Percentiles rank a stretch among this genome's conserved stretches.
phyloP scores from a whole-genome alignment of 2,797 vertebrate species.

The Rhinogobio ventralis region DNA sequence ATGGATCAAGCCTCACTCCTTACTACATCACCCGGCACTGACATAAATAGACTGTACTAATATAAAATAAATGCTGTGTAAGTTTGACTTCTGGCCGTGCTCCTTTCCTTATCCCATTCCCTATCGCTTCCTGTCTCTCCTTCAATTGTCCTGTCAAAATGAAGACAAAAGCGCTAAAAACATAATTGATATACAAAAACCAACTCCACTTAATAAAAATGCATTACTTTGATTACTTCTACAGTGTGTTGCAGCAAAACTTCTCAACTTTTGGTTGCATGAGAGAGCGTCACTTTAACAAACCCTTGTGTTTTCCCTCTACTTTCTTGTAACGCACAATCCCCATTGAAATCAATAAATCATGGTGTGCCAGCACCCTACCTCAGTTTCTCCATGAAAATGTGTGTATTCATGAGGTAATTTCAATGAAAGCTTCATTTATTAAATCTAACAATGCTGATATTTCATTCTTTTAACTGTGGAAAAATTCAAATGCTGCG shows the following conservation, averaged over 20 bases:
- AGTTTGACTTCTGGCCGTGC: not conserved
- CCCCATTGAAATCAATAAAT: not conserved
- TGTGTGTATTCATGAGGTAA: not conserved
- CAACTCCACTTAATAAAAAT: not conserved
- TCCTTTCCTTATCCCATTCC: not conserved
- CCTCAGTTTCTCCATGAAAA: not conserved
- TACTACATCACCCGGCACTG: not conserved
- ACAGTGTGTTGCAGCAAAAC: not conserved
- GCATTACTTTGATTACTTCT: not conserved
- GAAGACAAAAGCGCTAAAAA: not conserved
- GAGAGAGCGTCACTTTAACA: not conserved
- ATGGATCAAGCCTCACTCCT: not conserved
- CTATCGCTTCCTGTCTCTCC: not conserved
- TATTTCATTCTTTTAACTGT: not conserved
- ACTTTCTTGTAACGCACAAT: not conserved
- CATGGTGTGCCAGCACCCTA: not conserved
- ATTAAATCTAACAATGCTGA: slow-evolving; percentile 9
- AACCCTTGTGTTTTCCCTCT: not conserved
- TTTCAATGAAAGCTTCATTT: not conserved
- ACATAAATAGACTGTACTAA: not conserved
- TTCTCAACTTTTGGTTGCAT: not conserved
- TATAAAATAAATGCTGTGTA: not conserved
- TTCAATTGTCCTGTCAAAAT: not conserved
- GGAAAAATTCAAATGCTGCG: not conserved
- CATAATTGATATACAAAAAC: not conserved